These are phyloP conservation scores for Xiphophorus hellerii DNA, from an alignment of 2,113 vertebrate species.

Conservation along the genomic window DNA sequence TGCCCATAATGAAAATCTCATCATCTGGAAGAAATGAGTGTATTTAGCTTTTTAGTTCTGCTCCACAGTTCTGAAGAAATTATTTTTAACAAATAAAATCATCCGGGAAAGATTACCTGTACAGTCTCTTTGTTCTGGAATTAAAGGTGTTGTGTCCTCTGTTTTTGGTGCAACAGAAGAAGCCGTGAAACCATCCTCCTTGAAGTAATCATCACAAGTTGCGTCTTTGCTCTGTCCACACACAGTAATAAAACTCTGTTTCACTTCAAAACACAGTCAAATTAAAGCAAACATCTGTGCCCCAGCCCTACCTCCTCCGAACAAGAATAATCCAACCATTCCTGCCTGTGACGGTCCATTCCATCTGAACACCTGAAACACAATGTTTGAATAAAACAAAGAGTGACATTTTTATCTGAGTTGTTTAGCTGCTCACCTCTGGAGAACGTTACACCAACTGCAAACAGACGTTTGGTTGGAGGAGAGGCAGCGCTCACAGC, in stretches of 20 bases:
- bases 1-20: slow-evolving; percentile 71
- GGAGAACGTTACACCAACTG: slow-evolving; percentile 93
- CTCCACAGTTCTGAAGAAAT: not conserved
- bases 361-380: slow-evolving; percentile 91
- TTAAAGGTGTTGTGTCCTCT: slow-evolving; percentile 61
- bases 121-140: slow-evolving; percentile 71
- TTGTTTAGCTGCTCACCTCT: slow-evolving; percentile 81
- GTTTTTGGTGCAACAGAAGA: slow-evolving; percentile 55
- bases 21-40: slow-evolving; percentile 78
- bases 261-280: not conserved
- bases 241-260: not conserved
- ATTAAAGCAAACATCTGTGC: not conserved
- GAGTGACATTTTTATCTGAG: not conserved
- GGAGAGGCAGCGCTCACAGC: slow-evolving; percentile 85
- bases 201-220: slow-evolving; percentile 85
- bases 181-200: slow-evolving; percentile 58
- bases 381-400: not conserved
- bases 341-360: slow-evolving; percentile 92
- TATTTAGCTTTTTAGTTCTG: not conserved
- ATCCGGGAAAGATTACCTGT: slow-evolving; percentile 58
- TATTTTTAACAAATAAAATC: not conserved
- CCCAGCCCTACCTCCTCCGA: slow-evolving; percentile 82
- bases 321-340: slow-evolving; percentile 90
- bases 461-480: slow-evolving; percentile 88
- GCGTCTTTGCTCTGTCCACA: slow-evolving; percentile 71